Evolutionary conservation across 2,888 invertebrate species (phyloP).

Genomic region (Cybosia mesomella): DNA sequence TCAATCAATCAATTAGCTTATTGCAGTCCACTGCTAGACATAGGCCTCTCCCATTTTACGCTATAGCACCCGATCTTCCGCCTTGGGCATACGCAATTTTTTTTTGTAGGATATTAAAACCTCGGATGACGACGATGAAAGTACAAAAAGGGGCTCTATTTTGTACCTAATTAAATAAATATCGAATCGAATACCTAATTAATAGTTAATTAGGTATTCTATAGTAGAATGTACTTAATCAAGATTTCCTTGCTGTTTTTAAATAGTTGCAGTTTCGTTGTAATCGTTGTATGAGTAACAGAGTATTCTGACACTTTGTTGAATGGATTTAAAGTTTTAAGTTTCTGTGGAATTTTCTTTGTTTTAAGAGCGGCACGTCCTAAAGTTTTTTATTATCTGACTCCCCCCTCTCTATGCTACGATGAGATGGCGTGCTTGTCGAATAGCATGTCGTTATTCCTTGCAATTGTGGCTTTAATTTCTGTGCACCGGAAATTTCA

Average conservation of each 20-base stretch:
- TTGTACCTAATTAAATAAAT: too few relatives aligned
- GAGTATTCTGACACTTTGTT: slow-evolving; percentile 42
- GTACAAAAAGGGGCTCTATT: too few relatives aligned
- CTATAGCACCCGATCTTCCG: too few relatives aligned
- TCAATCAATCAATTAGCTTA: too few relatives aligned
- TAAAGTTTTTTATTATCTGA: slow-evolving; percentile 77
- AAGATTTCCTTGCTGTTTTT: not conserved
- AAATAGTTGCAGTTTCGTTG: not conserved
- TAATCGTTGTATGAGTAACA: not conserved
- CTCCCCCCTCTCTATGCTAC: slow-evolving; percentile 39
- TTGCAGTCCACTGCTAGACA: too few relatives aligned
- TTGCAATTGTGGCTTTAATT: slow-evolving; percentile 70
- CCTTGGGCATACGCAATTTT: too few relatives aligned
- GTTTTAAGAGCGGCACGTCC: slow-evolving; percentile 77
- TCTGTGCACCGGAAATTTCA: slow-evolving; percentile 53
- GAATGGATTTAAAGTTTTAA: slow-evolving; percentile 57
- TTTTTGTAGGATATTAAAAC: not conserved
- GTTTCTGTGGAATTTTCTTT: slow-evolving; percentile 71
- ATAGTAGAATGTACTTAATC: not conserved
- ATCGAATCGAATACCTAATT: too few relatives aligned
- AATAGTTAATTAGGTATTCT: not conserved
- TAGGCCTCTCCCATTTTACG: too few relatives aligned
- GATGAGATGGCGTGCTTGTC: slow-evolving; percentile 50
- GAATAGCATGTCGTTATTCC: slow-evolving; percentile 58
- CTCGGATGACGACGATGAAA: not conserved